Conservation (phyloP, 2,888 invertebrate genomes). For the Rhagonycha fulva region DNA sequence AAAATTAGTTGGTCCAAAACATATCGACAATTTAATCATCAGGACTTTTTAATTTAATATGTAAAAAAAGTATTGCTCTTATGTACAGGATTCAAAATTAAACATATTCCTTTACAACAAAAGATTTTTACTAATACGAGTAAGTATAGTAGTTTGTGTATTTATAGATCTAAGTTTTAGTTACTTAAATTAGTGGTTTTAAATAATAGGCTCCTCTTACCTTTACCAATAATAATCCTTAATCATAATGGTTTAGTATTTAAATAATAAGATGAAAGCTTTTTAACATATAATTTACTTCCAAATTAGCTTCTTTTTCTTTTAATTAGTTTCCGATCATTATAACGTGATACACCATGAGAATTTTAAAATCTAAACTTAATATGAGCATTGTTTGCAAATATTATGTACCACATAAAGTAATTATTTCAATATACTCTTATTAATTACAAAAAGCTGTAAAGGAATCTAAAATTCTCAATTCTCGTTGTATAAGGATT, state of each 20-base stretch:
- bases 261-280: neutral
- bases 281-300: neutral
- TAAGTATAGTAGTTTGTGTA: too few relatives aligned
- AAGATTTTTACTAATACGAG: neutral
- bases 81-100: too few relatives aligned
- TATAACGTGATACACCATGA: neutral
- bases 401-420: neutral
- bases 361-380: neutral
- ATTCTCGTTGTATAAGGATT: neutral
- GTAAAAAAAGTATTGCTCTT: too few relatives aligned
- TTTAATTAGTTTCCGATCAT: neutral
- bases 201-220: neutral
- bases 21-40: too few relatives aligned
- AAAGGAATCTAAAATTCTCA: neutral
- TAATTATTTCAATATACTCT: too few relatives aligned
- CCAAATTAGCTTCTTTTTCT: neutral
- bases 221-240: neutral
- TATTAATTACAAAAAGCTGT: too few relatives aligned
- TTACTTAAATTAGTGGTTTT: neutral
- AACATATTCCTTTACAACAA: neutral
- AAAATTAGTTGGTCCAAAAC: too few relatives aligned
- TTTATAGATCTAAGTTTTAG: neutral
- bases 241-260: neutral
- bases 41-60: too few relatives aligned
- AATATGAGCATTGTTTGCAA: neutral